phyloP scores from a whole-genome alignment of 2,888 invertebrate genomes.

The Sturmia bella region DNA sequence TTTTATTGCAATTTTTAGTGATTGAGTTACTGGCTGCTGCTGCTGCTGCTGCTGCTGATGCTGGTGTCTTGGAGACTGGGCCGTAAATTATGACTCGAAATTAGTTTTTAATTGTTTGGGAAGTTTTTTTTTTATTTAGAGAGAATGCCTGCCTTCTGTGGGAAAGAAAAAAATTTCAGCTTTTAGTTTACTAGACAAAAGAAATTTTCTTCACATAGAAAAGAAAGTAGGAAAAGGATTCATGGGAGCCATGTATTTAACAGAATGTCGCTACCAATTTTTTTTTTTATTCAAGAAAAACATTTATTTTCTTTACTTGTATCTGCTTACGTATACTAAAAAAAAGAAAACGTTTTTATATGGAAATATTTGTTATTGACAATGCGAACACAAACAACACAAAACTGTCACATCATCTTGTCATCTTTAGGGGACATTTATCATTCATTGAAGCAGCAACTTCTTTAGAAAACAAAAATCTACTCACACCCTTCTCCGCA shows the following conservation, averaged over 20 bases:
- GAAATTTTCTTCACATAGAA: neutral
- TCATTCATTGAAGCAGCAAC: conserved; percentile 11
- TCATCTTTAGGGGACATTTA: conserved; percentile 33
- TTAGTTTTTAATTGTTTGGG: conserved; percentile 61
- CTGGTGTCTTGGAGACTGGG: conserved; percentile 16
- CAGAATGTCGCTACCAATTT: too few relatives aligned
- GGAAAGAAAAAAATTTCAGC: conserved; percentile 20
- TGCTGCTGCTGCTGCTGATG: too few relatives aligned
- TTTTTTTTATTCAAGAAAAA: too few relatives aligned
- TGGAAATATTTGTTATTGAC: conserved; percentile 7
- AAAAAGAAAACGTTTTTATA: conserved; percentile 8
- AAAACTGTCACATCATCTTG: conserved; percentile 66
- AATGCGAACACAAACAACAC: conserved; percentile 29
- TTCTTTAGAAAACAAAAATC: conserved; percentile 15
- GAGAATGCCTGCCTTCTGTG: conserved; percentile 24
- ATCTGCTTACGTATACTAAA: neutral
- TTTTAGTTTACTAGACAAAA: conserved; percentile 16
- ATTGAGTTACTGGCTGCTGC: conserved; percentile 68
- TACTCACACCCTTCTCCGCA: conserved; percentile 47
- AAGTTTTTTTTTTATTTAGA: neutral
- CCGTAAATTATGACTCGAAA: conserved; percentile 41
- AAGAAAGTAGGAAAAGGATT: conserved; percentile 17
- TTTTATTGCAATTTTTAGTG: conserved; percentile 81
- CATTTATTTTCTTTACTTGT: neutral
- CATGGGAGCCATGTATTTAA: too few relatives aligned